Percentiles rank a stretch among this genome's conserved stretches.
phyloP scores from a whole-genome alignment of 2,797 vertebrate species.

The Harpagifer antarcticus region DNA sequence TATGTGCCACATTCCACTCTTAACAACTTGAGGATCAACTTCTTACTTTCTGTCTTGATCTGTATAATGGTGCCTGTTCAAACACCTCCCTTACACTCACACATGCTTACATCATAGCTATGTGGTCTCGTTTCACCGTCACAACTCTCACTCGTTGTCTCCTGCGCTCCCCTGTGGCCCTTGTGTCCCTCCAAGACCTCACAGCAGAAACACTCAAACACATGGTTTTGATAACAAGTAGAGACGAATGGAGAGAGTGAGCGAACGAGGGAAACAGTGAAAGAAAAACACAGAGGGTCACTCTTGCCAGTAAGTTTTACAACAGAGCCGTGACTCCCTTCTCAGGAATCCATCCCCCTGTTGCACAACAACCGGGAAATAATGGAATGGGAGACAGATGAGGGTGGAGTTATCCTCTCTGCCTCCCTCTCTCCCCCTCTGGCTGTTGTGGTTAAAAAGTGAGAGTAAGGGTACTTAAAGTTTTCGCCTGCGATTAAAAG shows the following conservation, averaged over 20 bases:
- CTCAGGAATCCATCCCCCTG: conserved; percentile 85
- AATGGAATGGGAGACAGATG: conserved; percentile 76
- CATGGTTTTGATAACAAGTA: conserved; percentile 87
- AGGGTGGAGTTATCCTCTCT: conserved; percentile 66
- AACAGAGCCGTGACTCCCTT: conserved; percentile 86
- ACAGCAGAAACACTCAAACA: conserved; percentile 68
- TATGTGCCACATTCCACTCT: conserved; percentile 18
- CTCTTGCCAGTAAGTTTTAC: conserved; percentile 88
- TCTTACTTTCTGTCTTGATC: background rate
- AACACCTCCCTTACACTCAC: background rate
- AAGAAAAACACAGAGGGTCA: conserved; percentile 83
- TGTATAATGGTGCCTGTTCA: conserved; percentile 42
- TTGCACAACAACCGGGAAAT: conserved; percentile 86
- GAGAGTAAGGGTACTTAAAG: conserved; percentile 53
- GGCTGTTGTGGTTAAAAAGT: conserved; percentile 50
- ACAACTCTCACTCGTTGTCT: conserved; percentile 33
- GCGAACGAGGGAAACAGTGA: conserved; percentile 72
- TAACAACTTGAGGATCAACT: background rate
- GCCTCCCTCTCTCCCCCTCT: conserved; percentile 6
- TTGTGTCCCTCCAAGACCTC: conserved; percentile 79
- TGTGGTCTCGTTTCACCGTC: conserved; percentile 22
- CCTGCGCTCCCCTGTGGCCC: conserved; percentile 78
- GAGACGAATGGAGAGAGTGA: conserved; percentile 73
- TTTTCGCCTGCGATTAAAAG: conserved; percentile 42
- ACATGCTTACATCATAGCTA: background rate